These are phyloP conservation scores for Gonioctena quinquepunctata DNA, from an alignment of 1,140 invertebrate genomes.

Conservation along the genomic window DNA sequence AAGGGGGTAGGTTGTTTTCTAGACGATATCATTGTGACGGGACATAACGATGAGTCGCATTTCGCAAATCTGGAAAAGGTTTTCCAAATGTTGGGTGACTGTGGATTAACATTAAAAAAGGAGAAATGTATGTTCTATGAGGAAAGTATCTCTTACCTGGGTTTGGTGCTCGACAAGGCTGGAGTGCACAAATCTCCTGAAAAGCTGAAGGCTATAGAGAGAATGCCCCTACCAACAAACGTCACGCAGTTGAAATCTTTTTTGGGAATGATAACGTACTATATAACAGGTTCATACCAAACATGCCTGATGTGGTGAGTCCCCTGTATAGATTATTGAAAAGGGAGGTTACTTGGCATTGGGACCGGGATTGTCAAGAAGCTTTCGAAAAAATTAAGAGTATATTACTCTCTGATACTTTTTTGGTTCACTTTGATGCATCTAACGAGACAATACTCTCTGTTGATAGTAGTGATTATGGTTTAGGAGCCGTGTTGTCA, in stretches of 20 bases:
- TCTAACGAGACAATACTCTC: slow-evolving; percentile 7
- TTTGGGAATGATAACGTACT: slow-evolving; percentile 41
- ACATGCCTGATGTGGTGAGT: slow-evolving; percentile 41
- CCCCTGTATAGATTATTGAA: slow-evolving; percentile 19
- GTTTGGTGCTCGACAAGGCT: slow-evolving; percentile 43
- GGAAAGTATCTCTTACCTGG: slow-evolving; percentile 37
- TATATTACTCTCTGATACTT: slow-evolving; percentile 36
- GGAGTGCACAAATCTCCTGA: slow-evolving; percentile 44
- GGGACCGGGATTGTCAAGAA: slow-evolving; percentile 31
- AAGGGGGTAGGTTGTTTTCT: slow-evolving; percentile 42
- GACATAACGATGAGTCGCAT: slow-evolving; percentile 30
- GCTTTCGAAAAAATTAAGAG: slow-evolving; percentile 42
- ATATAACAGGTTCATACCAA: slow-evolving; percentile 42
- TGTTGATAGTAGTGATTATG: slow-evolving; percentile 36
- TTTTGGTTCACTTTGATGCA: slow-evolving; percentile 37
- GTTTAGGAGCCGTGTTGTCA: slow-evolving; percentile 38
- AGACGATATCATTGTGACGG: slow-evolving; percentile 45
- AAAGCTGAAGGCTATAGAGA: slow-evolving; percentile 50
- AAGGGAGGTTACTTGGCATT: slow-evolving; percentile 53
- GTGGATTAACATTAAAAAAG: slow-evolving; percentile 4
- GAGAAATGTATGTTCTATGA: not conserved
- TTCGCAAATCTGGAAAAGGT: slow-evolving; percentile 13
- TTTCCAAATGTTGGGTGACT: slow-evolving; percentile 28
- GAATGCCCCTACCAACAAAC: slow-evolving; percentile 39
- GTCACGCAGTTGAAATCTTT: slow-evolving; percentile 9